These are phyloP conservation scores for Willisornis vidua DNA, from an alignment of 2,113 vertebrate species.

Conservation along the genomic window DNA sequence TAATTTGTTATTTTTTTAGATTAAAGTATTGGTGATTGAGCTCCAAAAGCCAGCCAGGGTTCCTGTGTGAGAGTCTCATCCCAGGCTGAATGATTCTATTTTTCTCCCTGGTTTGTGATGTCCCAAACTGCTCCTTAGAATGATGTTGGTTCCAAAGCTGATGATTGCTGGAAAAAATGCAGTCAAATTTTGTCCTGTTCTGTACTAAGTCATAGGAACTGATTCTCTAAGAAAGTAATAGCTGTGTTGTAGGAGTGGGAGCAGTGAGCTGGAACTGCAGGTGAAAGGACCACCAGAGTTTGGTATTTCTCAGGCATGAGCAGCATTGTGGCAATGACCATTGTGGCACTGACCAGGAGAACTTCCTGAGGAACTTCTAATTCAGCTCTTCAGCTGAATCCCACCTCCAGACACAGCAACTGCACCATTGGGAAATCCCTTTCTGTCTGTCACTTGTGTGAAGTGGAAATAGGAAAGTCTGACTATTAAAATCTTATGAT, in stretches of 20 bases:
- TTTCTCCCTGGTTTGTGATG: neutral
- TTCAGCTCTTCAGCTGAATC: neutral
- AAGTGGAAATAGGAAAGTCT: neutral
- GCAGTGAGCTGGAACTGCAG: neutral
- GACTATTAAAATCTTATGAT: conserved; percentile 17
- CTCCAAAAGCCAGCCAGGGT: neutral
- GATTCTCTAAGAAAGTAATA: neutral
- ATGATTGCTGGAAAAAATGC: neutral
- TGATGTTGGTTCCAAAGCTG: neutral
- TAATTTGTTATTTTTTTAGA: neutral
- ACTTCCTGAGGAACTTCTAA: neutral
- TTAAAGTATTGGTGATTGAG: neutral
- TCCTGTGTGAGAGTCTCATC: neutral
- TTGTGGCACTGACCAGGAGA: neutral
- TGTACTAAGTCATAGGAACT: neutral
- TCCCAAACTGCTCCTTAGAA: neutral
- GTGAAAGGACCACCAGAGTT: neutral
- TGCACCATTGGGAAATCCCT: neutral
- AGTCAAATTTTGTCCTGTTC: neutral
- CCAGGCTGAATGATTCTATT: neutral
- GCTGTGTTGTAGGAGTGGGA: neutral
- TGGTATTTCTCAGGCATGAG: neutral
- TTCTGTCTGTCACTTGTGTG: neutral
- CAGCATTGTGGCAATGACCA: neutral
- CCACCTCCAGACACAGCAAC: neutral